These are phyloP conservation scores for Torymus tubicola DNA, from an alignment of 2,888 invertebrate genomes.

Conservation along the genomic window DNA sequence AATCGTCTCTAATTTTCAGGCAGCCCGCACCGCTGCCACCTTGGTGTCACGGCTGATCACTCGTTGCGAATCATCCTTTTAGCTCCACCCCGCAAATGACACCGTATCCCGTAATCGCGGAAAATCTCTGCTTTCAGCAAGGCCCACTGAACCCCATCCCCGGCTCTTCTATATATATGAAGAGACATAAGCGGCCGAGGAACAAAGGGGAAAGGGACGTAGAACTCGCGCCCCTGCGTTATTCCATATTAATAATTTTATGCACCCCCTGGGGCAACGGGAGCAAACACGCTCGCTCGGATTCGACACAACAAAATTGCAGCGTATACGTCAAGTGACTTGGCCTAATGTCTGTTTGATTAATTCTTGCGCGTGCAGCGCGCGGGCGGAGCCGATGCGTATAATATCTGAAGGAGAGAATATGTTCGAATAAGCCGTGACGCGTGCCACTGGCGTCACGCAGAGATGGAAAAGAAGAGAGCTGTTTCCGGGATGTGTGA, in stretches of 20 bases:
- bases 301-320: conserved; percentile 69
- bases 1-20: no score
- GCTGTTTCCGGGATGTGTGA: conserved; percentile 13
- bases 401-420: conserved; percentile 26
- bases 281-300: conserved; percentile 66
- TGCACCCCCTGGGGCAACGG: conserved; percentile 66
- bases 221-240: not conserved
- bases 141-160: no score
- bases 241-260: conserved; percentile 69
- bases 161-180: no score
- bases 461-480: no score
- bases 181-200: not conserved
- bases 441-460: not conserved
- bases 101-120: conserved; percentile 37
- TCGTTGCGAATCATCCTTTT: not conserved
- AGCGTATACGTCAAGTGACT: conserved; percentile 68
- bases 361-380: conserved; percentile 65
- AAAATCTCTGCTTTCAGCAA: conserved; percentile 54
- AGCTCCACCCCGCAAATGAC: conserved; percentile 1
- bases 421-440: conserved; percentile 27
- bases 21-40: not conserved
- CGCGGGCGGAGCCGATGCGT: not conserved
- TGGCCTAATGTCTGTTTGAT: conserved; percentile 74
- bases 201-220: not conserved
- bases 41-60: conserved; percentile 33